Evolutionary conservation across 2,113 vertebrate genomes (phyloP).

Genomic region (Geococcyx californianus): DNA sequence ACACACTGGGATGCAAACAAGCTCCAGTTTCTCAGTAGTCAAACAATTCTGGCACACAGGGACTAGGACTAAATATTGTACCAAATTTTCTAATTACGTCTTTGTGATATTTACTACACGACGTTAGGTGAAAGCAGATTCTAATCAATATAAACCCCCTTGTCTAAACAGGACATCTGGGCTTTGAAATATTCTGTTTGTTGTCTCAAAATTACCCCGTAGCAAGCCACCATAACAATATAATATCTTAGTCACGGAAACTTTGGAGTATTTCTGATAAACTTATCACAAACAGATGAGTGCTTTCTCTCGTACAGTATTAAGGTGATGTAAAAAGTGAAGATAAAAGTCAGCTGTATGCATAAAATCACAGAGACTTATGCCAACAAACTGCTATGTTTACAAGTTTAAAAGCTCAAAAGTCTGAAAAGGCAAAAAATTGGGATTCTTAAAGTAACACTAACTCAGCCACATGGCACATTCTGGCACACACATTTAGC

Average conservation of each 20-base stretch:
- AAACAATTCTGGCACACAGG: conserved; percentile 77
- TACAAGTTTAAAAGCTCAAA: conserved; percentile 67
- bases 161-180: conserved; percentile 73
- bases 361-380: background rate
- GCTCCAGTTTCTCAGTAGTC: conserved; percentile 75
- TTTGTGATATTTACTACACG: conserved; percentile 67
- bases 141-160: conserved; percentile 70
- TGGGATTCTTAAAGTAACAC: conserved; percentile 66
- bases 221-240: conserved; percentile 59
- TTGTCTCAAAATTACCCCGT: conserved; percentile 57
- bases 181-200: conserved; percentile 71
- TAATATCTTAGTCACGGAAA: conserved; percentile 55
- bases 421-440: conserved; percentile 65
- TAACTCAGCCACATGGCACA: conserved; percentile 63
- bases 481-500: conserved; percentile 45
- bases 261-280: conserved; percentile 58
- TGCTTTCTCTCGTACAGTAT: conserved; percentile 41
- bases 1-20: conserved; percentile 80
- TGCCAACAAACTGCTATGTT: conserved; percentile 60
- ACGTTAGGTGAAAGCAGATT: conserved; percentile 71
- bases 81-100: conserved; percentile 77
- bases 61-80: conserved; percentile 73
- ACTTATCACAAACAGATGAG: conserved; percentile 48
- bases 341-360: conserved; percentile 64
- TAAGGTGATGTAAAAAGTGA: conserved; percentile 63